Conservation (phyloP, 2,113 vertebrate species). For the Chitala chitala region DNA sequence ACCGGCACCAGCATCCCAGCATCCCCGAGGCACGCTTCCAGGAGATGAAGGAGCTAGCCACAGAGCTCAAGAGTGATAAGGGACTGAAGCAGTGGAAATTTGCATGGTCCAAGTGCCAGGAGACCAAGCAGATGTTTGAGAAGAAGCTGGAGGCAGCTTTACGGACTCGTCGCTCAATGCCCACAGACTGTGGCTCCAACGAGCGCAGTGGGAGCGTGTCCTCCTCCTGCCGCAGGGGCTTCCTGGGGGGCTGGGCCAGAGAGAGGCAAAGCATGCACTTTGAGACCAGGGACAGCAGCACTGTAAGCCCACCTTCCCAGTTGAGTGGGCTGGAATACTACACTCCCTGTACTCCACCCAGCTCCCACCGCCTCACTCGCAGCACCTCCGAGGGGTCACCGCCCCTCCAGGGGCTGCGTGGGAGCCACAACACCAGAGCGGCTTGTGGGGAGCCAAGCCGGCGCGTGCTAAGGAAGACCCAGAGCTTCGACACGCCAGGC, state of each 20-base stretch:
- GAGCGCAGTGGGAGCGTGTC: constrained; percentile 45
- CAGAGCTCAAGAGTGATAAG: constrained; percentile 63
- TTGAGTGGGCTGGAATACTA: constrained; percentile 30
- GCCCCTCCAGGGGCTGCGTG: too few relatives aligned
- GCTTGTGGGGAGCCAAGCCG: constrained; percentile 32
- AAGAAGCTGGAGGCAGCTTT: constrained; percentile 70
- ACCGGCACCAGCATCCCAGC: constrained; percentile 62
- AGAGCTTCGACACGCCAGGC: constrained; percentile 67
- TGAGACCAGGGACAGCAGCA: constrained; percentile 20
- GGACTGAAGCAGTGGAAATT: constrained; percentile 74
- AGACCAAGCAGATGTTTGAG: constrained; percentile 72
- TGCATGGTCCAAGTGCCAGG: constrained; percentile 76
- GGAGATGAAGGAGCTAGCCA: constrained; percentile 76
- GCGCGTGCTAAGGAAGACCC: constrained; percentile 63
- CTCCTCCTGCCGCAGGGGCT: constrained; percentile 39
- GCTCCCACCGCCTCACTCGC: constrained; percentile 37
- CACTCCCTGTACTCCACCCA: constrained; percentile 31
- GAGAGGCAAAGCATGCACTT: constrained; percentile 36
- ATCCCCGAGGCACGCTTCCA: constrained; percentile 65
- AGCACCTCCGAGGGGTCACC: constrained; percentile 32
- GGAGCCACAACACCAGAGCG: constrained; percentile 37
- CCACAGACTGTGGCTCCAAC: constrained; percentile 10
- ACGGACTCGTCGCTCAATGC: constrained; percentile 44
- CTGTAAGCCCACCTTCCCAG: constrained; percentile 1
- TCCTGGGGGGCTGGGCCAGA: constrained; percentile 38